These are phyloP conservation scores for Leptinotarsa juncta DNA, from an alignment of 2,888 invertebrate genomes.

Conservation along the genomic window DNA sequence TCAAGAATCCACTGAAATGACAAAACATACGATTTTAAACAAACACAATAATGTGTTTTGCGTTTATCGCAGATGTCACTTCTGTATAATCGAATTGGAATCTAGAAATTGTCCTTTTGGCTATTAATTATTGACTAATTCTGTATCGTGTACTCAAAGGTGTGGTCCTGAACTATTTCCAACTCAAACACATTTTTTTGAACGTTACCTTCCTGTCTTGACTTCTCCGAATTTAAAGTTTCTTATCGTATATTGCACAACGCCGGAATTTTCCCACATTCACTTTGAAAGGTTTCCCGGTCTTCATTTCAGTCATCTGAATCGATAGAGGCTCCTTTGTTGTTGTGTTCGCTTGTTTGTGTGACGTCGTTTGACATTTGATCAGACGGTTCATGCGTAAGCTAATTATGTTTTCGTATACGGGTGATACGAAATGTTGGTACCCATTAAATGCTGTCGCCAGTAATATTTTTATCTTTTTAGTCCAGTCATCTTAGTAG, in stretches of 20 bases:
- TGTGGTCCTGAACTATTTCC: no score
- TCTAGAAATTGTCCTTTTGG: no score
- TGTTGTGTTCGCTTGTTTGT: not conserved
- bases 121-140: no score
- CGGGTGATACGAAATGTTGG: not conserved
- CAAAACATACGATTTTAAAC: no score
- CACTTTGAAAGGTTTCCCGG: conserved; percentile 3
- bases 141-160: no score
- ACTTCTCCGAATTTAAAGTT: not conserved
- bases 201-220: not conserved
- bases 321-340: not conserved
- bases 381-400: not conserved
- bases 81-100: no score
- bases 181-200: no score
- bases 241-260: not conserved
- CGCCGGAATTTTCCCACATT: not conserved
- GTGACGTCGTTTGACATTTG: not conserved
- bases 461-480: not conserved
- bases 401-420: not conserved
- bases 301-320: not conserved
- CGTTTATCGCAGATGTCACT: no score
- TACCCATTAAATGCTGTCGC: not conserved
- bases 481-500: no score
- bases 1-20: no score
- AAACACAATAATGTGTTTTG: no score